Base-by-base conservation (phyloP, 2,888 invertebrate genomes). In the Epinotia brunnichana region DNA sequence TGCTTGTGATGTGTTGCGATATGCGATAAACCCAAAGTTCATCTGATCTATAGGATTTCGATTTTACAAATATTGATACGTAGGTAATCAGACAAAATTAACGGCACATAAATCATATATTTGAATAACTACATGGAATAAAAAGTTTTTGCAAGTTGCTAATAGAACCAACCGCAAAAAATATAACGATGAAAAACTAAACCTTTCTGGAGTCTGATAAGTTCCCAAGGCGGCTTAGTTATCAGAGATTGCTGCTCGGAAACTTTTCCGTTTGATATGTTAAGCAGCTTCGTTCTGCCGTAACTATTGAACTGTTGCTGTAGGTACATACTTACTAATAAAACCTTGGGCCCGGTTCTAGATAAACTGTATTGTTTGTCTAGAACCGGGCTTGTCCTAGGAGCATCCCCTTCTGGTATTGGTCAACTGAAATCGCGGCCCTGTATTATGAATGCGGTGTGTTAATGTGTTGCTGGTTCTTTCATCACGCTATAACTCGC, bases 191-290 rank as follows among this genome's bases (percentile, higher is more conserved):
- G 21, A 61, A 62, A 62, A 24, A 44, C 13, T 10, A 24, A 48
- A 53, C 48, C 35, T 51, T 68, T 60, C 60, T 61, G n/a, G 39
- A 51, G n/a, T 39, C 60, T 59, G 59, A 61, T 48, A 53, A 51
- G 39, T 24, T 61, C 53, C 60, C 60, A 21, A 69, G 53, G 44
- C 60, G 69, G 69, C 69, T 69, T 69, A 61, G 60, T 69, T 69
- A 69, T 41, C 51, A 60, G 10, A 29, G 44, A 59, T 61, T 60
- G 51, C 51, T 69, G 24, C 17, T 53, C 15, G 19, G 41, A 54
- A 60, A 60, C 69, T 61, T 51, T 51, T 41, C 48, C 35, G 59
- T 68, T 51, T 59, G 68, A 59, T 60, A 68, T 68, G 48, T 59
- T 60, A 59, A 48, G 59, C 59, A 35, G 59, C 35, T 59, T 59